A percentile compares a stretch with the other conserved stretches of the same genome.
phyloP scores from a whole-genome alignment of 2,888 invertebrate species.

The Tholera decimalis region DNA sequence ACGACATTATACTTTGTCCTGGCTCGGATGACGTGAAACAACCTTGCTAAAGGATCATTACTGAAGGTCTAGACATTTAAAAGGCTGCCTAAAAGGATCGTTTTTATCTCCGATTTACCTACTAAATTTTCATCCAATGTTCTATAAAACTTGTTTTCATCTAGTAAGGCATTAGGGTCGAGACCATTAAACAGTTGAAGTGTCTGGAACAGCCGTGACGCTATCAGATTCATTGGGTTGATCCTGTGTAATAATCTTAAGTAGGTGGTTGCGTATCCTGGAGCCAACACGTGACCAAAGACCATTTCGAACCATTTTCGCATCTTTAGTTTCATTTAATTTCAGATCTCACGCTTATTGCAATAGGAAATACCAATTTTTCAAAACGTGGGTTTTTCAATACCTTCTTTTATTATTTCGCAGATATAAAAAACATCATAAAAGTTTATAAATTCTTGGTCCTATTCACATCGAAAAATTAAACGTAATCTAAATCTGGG shows the following conservation, averaged over 20 bases:
- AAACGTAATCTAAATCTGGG: too few species aligned
- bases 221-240: conserved; percentile 8
- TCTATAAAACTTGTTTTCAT: conserved; percentile 14
- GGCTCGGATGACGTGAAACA: conserved; percentile 1
- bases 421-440: too few species aligned
- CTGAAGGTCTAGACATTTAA: conserved; percentile 18
- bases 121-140: background rate
- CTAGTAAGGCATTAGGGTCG: conserved; percentile 10
- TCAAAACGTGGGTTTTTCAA: too few species aligned
- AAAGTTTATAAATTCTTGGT: too few species aligned
- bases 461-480: too few species aligned
- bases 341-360: background rate
- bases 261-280: background rate
- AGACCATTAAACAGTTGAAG: conserved; percentile 19
- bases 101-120: background rate
- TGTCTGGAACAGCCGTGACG: background rate
- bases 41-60: conserved; percentile 20
- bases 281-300: conserved; percentile 1
- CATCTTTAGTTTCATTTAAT: background rate
- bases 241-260: background rate
- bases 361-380: too few species aligned
- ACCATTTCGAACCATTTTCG: background rate
- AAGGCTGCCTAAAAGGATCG: background rate
- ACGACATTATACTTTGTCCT: background rate
- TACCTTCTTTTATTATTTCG: too few species aligned